These are phyloP conservation scores for Oreochromis aureus DNA, from an alignment of 2,113 vertebrate species.

Conservation along the genomic window DNA sequence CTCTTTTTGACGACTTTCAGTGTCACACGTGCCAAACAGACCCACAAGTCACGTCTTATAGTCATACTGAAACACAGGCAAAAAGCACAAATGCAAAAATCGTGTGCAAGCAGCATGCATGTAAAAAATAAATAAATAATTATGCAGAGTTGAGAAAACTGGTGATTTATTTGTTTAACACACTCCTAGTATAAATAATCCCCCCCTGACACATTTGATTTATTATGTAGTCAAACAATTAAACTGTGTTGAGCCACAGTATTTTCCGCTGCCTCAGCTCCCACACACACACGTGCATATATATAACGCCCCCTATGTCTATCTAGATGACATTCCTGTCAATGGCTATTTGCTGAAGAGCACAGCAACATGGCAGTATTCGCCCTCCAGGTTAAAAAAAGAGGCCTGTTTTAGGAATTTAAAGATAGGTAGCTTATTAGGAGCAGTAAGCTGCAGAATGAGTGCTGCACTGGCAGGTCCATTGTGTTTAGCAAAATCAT, in stretches of 20 bases:
- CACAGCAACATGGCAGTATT: conserved; percentile 25
- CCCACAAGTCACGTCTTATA: background rate
- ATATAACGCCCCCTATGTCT: background rate
- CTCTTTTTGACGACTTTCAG: conserved; percentile 12
- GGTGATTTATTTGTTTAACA: conserved; percentile 60
- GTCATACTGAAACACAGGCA: background rate
- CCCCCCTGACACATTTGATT: conserved; percentile 62
- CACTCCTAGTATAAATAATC: conserved; percentile 58
- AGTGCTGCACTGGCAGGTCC: background rate
- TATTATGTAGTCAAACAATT: conserved; percentile 70
- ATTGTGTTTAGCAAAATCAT: background rate
- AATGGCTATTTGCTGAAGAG: conserved; percentile 43
- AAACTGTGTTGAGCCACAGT: conserved; percentile 36
- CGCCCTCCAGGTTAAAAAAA: background rate
- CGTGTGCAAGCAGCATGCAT: background rate
- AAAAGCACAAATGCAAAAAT: background rate
- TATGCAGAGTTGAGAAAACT: conserved; percentile 25
- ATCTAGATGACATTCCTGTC: conserved; percentile 30
- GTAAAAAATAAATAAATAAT: background rate
- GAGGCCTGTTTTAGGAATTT: background rate
- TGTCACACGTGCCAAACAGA: background rate
- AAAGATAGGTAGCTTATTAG: background rate
- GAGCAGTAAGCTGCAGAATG: background rate
- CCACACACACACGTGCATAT: background rate
- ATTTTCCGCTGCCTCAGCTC: conserved; percentile 44